Conservation (phyloP, 2,113 vertebrate species). For the Syngnathus floridae region DNA sequence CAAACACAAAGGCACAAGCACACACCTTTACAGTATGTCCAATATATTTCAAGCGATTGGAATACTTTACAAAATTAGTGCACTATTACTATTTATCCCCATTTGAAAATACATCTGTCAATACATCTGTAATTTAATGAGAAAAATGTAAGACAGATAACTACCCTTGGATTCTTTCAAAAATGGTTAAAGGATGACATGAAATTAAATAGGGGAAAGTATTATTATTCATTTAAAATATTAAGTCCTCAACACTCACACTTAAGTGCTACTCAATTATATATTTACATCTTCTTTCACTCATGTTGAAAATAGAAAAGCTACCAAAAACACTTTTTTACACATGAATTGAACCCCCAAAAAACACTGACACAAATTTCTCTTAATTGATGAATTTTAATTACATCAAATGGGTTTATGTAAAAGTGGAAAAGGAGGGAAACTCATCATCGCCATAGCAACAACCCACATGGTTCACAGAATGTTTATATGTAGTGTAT, state of each 20-base stretch:
- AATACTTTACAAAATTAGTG: background rate
- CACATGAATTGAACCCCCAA: too few relatives aligned
- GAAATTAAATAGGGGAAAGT: background rate
- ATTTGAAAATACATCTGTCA: background rate
- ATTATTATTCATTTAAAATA: too few relatives aligned
- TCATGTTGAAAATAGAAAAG: too few relatives aligned
- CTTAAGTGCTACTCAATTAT: too few relatives aligned
- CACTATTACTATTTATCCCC: background rate
- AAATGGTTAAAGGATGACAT: background rate
- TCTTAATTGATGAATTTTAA: constrained; percentile 62
- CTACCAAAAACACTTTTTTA: too few relatives aligned
- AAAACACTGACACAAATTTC: constrained; percentile 7
- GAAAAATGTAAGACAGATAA: background rate
- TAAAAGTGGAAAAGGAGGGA: constrained; percentile 70
- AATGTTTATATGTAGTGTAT: background rate
- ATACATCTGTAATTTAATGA: background rate
- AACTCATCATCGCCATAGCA: constrained; percentile 27
- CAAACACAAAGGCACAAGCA: background rate
- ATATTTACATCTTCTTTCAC: too few relatives aligned
- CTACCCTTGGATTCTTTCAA: background rate
- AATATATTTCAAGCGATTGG: background rate
- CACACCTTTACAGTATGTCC: background rate
- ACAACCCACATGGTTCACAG: constrained; percentile 12
- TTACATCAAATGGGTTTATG: constrained; percentile 71
- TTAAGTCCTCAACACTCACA: too few relatives aligned